A percentile compares a stretch with the other conserved stretches of the same genome.
Conservation (phyloP, 2,113 vertebrate genomes). For the Accipiter cooperii region DNA sequence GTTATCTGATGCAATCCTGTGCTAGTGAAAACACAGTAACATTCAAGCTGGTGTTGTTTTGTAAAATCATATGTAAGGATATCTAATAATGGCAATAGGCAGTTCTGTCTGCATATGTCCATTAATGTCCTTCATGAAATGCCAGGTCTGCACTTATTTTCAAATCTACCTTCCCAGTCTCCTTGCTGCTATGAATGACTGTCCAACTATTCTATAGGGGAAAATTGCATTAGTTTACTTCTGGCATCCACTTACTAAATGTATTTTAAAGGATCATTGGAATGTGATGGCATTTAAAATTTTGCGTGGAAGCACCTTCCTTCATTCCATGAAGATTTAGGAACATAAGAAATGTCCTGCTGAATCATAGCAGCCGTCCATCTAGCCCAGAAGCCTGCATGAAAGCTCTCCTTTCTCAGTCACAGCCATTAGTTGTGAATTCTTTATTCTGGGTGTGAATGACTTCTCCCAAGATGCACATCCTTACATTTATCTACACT, state of each 20-base stretch:
- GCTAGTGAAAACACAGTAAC: neutral
- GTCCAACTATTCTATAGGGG: neutral
- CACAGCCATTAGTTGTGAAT: neutral
- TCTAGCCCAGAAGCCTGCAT: neutral
- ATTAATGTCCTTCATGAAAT: neutral
- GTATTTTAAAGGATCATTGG: neutral
- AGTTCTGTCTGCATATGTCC: neutral
- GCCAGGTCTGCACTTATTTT: neutral
- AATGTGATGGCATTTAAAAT: neutral
- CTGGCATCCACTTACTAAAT: neutral
- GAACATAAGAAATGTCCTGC: neutral
- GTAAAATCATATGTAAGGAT: neutral
- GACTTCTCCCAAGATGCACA: neutral
- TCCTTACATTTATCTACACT: neutral
- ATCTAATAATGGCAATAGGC: neutral
- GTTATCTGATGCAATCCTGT: neutral
- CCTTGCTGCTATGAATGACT: neutral
- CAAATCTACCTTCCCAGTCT: neutral
- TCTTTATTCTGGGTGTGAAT: neutral
- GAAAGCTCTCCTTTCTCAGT: neutral
- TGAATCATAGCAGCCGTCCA: neutral
- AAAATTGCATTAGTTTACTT: neutral
- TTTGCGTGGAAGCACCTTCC: neutral
- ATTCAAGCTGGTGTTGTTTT: neutral
- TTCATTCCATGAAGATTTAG: neutral